These are phyloP conservation scores for Phania funesta DNA, from an alignment of 2,888 invertebrate genomes.

Conservation along the genomic window DNA sequence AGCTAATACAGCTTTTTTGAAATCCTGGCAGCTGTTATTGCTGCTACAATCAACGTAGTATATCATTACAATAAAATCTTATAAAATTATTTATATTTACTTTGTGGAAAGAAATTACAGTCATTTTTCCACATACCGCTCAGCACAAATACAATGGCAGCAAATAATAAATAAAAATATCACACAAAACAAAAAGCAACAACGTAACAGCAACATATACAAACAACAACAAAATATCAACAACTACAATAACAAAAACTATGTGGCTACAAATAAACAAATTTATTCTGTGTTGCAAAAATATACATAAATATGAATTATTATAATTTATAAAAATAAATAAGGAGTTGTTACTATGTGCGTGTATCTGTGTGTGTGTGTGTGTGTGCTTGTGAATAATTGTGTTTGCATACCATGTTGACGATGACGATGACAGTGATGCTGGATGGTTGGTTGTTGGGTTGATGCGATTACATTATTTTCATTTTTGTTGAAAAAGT, in stretches of 20 bases:
- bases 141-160: conserved; percentile 20
- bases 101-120: conserved; percentile 40
- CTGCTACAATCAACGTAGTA: neutral
- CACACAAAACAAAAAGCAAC: neutral
- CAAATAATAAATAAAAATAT: neutral
- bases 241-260: conserved; percentile 14
- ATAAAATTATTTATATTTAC: conserved; percentile 54
- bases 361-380: neutral
- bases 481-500: neutral
- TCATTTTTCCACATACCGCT: conserved; percentile 45
- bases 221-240: neutral
- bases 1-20: neutral
- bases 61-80: conserved; percentile 14
- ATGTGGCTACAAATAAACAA: conserved; percentile 46
- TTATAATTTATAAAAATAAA: conserved; percentile 62
- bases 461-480: conserved; percentile 60
- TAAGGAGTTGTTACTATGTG: conserved; percentile 36
- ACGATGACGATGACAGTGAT: conserved; percentile 40
- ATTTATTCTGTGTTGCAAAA: conserved; percentile 58
- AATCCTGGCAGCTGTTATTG: neutral
- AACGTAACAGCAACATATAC: neutral
- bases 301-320: conserved; percentile 58
- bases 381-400: neutral
- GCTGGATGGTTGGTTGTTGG: conserved; percentile 28
- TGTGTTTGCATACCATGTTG: conserved; percentile 4